Evolutionary conservation across 2,797 vertebrate species (phyloP), one percentile per base, ranked within the genome.

Genomic region (Tenualosa thibaudeaui): DNA sequence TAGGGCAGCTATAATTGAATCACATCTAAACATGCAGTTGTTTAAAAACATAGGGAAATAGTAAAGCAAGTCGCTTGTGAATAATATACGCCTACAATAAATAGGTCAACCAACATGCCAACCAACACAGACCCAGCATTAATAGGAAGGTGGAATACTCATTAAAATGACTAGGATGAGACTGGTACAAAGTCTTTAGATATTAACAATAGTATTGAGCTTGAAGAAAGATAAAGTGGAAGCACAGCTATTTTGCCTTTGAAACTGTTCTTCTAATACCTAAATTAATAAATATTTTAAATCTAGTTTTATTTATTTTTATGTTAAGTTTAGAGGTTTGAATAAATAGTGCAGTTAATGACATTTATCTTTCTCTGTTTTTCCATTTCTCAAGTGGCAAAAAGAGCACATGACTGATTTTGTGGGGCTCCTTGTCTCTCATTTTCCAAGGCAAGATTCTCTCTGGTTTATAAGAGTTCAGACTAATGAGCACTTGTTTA

Each of bases 401-500:
- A 37, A 37, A 75, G 46, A 78, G 19, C 7, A 2, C 4, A 6
- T 0, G 13, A 22, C 6, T 78, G 65, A 37, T 31, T 22, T 46
- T 46, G 40, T 19, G 40, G 3, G 40, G 65, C 31, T 78, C 19
- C 17, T 78, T 17, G 9, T 31, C 3, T 68, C 62, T 68, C 9
- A 12, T 75, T 78, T 37, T 71, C 26, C 71, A 46, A 78, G 71
- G 71, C 40, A 19, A 78, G 71, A 78, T 78, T 40, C 40, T 78
- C 5, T 40, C 12, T 5, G 65, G 3, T 22, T 71, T 12, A 71
- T 71, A 71, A 71, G 12, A 71, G 65, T 19, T 3, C 13, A 5
- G 31, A 13, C 65, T 71, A 71, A 71, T 71, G 65, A 71, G 65
- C 65, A 71, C 65, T 71, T 71, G 65, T 71, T 71, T 71, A 71